Conservation (phyloP, 2,797 vertebrate species). For the Dipus sagitta region DNA sequence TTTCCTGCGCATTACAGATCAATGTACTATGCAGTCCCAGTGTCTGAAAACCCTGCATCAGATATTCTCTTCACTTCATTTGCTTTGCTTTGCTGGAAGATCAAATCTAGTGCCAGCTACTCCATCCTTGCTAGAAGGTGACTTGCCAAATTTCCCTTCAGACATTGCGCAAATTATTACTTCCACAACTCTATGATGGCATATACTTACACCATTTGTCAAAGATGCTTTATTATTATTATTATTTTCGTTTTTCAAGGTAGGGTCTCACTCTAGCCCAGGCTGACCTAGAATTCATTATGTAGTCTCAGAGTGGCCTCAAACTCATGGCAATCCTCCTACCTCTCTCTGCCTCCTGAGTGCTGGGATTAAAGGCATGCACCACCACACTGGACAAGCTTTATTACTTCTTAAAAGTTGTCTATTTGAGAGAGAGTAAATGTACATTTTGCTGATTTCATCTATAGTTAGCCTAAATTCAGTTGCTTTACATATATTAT, state of each 20-base stretch:
- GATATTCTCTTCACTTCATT: not conserved
- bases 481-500: not conserved
- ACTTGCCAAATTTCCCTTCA: not conserved
- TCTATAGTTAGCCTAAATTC: not conserved
- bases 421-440: not conserved
- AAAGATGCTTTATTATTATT: not conserved
- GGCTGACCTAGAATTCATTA: no score
- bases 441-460: not conserved
- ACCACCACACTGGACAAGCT: no score
- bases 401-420: not conserved
- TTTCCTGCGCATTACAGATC: no score
- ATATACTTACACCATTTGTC: not conserved
- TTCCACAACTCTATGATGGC: not conserved
- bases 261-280: no score
- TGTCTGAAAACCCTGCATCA: not conserved
- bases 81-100: not conserved
- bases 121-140: no score
- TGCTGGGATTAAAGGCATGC: no score
- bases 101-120: no score
- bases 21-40: not conserved
- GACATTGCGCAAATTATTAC: not conserved
- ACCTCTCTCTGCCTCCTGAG: no score
- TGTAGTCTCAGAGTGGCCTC: no score
- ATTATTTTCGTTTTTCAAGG: no score
- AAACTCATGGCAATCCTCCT: no score